phyloP scores from a whole-genome alignment of 2,888 invertebrate species.

The Sicus ferrugineus region DNA sequence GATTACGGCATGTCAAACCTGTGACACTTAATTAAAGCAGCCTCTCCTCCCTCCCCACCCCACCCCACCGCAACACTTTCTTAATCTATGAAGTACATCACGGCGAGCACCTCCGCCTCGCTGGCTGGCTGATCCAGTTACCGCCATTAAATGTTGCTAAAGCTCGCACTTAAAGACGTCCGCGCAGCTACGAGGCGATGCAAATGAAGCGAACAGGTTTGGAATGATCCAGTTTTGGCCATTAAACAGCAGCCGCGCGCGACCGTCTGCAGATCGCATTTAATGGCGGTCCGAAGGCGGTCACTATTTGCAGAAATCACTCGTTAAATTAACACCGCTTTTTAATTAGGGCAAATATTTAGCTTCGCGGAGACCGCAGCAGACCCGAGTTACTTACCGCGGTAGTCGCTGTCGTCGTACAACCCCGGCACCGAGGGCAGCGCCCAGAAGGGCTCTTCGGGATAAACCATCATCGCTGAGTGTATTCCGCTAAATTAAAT shows the following conservation, averaged over 20 bases:
- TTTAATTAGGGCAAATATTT: background rate
- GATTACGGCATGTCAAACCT: too few relatives aligned
- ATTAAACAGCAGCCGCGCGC: background rate
- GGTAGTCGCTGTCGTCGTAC: conserved; percentile 63
- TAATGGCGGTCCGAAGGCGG: background rate
- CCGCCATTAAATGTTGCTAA: conserved; percentile 4
- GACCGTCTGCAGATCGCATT: background rate
- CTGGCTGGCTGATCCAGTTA: conserved; percentile 1
- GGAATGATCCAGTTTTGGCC: background rate
- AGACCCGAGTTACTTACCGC: conserved; percentile 52
- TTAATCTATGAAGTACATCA: background rate
- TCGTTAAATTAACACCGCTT: conserved; percentile 8
- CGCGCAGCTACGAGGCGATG: background rate
- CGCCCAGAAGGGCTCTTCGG: conserved; percentile 65
- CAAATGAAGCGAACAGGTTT: background rate
- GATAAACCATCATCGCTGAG: conserved; percentile 63
- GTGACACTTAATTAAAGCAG: too few relatives aligned
- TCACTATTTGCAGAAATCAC: background rate
- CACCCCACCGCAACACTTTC: background rate
- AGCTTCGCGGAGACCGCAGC: background rate
- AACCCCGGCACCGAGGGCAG: conserved; percentile 62
- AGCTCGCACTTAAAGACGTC: background rate
- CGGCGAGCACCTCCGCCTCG: background rate
- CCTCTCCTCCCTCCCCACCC: too few relatives aligned
- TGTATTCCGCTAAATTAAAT: background rate